phyloP scores from a whole-genome alignment of 2,797 vertebrate species.

The Takifugu rubripes region DNA sequence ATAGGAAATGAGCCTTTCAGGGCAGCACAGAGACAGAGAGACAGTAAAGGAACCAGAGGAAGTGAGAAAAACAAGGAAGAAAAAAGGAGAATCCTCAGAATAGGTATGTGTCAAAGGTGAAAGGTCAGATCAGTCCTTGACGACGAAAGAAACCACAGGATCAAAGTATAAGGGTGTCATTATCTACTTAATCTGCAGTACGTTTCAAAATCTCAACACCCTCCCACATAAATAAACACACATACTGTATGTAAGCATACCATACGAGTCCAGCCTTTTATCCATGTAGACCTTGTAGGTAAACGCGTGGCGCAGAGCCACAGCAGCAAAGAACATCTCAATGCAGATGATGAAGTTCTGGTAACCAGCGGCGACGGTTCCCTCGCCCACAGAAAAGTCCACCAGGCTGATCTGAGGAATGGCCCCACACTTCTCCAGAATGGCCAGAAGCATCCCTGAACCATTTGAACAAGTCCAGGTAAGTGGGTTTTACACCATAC shows the following conservation, averaged over 20 bases:
- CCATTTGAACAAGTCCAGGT: no score
- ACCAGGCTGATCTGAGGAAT: constrained; percentile 93
- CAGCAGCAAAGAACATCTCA: constrained; percentile 97
- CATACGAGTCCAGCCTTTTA: constrained; percentile 92
- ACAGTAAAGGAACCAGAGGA: constrained; percentile 28
- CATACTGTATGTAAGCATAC: constrained; percentile 69
- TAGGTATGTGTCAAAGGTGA: constrained; percentile 9
- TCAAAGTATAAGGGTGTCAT: no score
- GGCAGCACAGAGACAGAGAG: constrained; percentile 50
- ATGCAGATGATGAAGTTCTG: constrained; percentile 99
- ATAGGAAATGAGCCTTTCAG: constrained; percentile 78
- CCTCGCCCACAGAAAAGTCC: constrained; percentile 89
- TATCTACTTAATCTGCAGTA: background rate
- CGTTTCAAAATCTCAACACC: background rate
- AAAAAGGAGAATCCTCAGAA: constrained; percentile 21
- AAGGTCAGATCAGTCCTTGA: constrained; percentile 15
- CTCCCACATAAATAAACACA: background rate
- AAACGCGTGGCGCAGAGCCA: constrained; percentile 93
- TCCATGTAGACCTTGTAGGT: constrained; percentile 96
- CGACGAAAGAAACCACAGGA: constrained; percentile 7
- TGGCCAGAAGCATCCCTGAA: constrained; percentile 95
- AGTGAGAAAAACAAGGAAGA: constrained; percentile 31
- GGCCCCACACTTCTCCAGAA: constrained; percentile 95
- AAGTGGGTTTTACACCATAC: no score
- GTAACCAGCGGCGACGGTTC: constrained; percentile 95